Conservation (phyloP, 2,113 vertebrate genomes). For the Saimiri boliviensis region DNA sequence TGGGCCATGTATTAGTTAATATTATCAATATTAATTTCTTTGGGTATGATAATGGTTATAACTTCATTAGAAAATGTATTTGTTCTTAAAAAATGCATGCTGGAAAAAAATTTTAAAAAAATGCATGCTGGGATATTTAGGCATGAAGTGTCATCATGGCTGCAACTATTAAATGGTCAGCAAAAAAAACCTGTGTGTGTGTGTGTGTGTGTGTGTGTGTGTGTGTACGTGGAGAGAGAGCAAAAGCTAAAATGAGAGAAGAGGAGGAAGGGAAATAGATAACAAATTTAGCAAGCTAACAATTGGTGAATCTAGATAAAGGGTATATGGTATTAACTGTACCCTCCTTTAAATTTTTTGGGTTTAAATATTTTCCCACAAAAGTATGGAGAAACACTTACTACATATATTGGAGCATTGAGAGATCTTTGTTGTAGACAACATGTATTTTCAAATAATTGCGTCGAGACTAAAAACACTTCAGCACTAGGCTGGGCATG, state of each 20-base stretch:
- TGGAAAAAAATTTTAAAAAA: background rate
- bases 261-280: background rate
- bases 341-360: background rate
- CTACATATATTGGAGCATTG: background rate
- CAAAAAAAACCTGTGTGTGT: background rate
- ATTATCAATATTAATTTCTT: background rate
- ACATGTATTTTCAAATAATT: constrained; percentile 37
- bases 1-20: background rate
- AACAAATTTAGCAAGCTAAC: background rate
- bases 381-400: background rate
- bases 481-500: background rate
- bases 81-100: background rate
- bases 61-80: background rate
- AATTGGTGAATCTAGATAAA: background rate
- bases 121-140: background rate
- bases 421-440: background rate
- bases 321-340: background rate
- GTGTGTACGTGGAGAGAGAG: background rate
- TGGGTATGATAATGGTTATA: background rate
- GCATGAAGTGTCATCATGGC: background rate
- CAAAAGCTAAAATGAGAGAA: background rate
- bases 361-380: constrained; percentile 6
- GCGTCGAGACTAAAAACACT: constrained; percentile 31
- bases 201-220: background rate
- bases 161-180: background rate